phyloP scores from a whole-genome alignment of 2,888 invertebrate species.

The Acleris emargana region DNA sequence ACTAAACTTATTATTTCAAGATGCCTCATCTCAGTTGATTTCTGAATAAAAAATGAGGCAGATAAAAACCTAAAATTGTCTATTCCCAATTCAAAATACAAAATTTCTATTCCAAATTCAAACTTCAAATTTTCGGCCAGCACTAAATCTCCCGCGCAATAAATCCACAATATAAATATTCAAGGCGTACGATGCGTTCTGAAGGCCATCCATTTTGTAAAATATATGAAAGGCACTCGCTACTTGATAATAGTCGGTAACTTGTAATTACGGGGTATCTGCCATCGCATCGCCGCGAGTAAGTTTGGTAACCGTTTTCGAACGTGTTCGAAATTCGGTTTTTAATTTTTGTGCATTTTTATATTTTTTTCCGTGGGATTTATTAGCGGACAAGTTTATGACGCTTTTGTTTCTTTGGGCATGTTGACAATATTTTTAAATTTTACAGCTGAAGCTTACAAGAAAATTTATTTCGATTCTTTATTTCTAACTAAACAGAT shows the following conservation, averaged over 20 bases:
- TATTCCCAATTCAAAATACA: not conserved
- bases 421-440: slow-evolving; percentile 9
- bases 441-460: too few species aligned
- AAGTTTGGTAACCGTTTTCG: slow-evolving; percentile 40
- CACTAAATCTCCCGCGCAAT: slow-evolving; percentile 50
- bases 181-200: slow-evolving; percentile 61
- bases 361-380: slow-evolving; percentile 10
- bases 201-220: slow-evolving; percentile 77
- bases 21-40: too few species aligned
- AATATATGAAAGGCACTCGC: slow-evolving; percentile 79
- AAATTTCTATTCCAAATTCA: slow-evolving; percentile 7
- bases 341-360: slow-evolving; percentile 35
- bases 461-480: too few species aligned
- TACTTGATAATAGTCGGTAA: slow-evolving; percentile 81
- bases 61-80: too few species aligned
- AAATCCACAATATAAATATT: slow-evolving; percentile 82
- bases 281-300: slow-evolving; percentile 35
- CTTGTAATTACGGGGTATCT: slow-evolving; percentile 72
- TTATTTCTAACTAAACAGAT: too few species aligned
- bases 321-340: slow-evolving; percentile 41
- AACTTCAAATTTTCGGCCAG: slow-evolving; percentile 20
- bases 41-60: too few species aligned
- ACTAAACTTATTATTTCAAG: too few species aligned
- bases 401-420: not conserved
- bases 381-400: slow-evolving; percentile 11